Conservation (phyloP, 2,888 invertebrate species). For the Vesta saturnalis region DNA sequence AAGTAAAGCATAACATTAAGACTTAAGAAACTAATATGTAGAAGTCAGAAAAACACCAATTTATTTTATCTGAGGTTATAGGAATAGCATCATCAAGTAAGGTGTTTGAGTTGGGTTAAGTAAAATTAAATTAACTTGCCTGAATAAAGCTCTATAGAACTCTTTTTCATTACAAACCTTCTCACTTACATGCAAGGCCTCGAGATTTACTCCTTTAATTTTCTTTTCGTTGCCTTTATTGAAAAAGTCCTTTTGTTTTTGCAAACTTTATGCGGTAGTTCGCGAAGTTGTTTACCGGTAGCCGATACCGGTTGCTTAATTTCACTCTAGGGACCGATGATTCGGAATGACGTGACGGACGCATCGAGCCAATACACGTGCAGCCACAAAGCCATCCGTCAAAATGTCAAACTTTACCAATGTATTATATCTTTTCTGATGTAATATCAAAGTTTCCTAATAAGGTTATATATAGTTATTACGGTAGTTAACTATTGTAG, state of each 20-base stretch:
- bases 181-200: slow-evolving; percentile 46
- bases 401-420: slow-evolving; percentile 59
- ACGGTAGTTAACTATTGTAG: slow-evolving; percentile 26
- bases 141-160: slow-evolving; percentile 40
- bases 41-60: slow-evolving; percentile 22
- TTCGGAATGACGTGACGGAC: slow-evolving; percentile 41
- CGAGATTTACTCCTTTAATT: slow-evolving; percentile 54
- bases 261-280: slow-evolving; percentile 40
- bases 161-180: slow-evolving; percentile 42
- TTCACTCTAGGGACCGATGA: slow-evolving; percentile 49
- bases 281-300: slow-evolving; percentile 45
- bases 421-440: slow-evolving; percentile 55
- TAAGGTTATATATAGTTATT: slow-evolving; percentile 49
- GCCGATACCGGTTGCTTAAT: slow-evolving; percentile 45
- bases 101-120: slow-evolving; percentile 44
- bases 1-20: not conserved
- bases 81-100: slow-evolving; percentile 31
- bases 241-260: slow-evolving; percentile 48
- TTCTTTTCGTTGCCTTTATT: slow-evolving; percentile 50
- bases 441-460: slow-evolving; percentile 58
- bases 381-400: slow-evolving; percentile 53
- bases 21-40: not conserved
- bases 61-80: slow-evolving; percentile 37
- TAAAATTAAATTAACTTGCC: slow-evolving; percentile 48
- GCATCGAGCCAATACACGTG: slow-evolving; percentile 46